These are phyloP conservation scores for Empidonax alnorum DNA, from an alignment of 2,113 vertebrate species.

Conservation along the genomic window DNA sequence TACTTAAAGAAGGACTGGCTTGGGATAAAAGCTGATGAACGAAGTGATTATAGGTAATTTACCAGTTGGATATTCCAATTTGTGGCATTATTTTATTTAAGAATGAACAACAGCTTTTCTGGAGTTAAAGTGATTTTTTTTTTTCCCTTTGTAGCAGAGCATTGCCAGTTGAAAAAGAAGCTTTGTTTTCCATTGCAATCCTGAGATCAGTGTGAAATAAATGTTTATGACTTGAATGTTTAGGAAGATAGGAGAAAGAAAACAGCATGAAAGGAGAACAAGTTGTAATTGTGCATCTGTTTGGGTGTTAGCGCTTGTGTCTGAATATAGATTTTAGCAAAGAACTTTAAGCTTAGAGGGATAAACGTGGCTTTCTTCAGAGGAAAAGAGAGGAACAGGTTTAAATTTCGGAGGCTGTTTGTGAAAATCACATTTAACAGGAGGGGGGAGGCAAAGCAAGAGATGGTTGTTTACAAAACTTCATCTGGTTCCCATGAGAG, in stretches of 20 bases:
- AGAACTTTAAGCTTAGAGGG: not conserved
- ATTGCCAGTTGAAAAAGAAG: not conserved
- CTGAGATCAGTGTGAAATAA: not conserved
- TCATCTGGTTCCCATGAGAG: not conserved
- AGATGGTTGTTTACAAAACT: not conserved
- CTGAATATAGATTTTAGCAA: not conserved
- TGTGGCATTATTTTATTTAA: not conserved
- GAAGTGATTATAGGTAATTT: constrained; percentile 92
- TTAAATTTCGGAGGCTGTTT: not conserved
- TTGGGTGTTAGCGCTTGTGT: not conserved
- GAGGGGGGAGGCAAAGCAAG: not conserved
- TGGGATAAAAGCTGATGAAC: constrained; percentile 90
- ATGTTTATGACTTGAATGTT: not conserved
- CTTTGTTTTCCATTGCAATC: not conserved
- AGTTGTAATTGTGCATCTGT: not conserved
- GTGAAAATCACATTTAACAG: not conserved
- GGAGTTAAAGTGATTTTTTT: not conserved
- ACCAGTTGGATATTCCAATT: not conserved
- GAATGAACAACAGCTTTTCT: not conserved
- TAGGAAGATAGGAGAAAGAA: not conserved
- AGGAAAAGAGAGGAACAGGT: not conserved
- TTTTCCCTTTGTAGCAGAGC: not conserved
- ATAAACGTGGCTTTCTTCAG: not conserved
- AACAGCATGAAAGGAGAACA: not conserved
- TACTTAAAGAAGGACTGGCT: constrained; percentile 98